phyloP scores from a whole-genome alignment of 1,140 invertebrate genomes.

The Cyrtorhinus lividipennis region DNA sequence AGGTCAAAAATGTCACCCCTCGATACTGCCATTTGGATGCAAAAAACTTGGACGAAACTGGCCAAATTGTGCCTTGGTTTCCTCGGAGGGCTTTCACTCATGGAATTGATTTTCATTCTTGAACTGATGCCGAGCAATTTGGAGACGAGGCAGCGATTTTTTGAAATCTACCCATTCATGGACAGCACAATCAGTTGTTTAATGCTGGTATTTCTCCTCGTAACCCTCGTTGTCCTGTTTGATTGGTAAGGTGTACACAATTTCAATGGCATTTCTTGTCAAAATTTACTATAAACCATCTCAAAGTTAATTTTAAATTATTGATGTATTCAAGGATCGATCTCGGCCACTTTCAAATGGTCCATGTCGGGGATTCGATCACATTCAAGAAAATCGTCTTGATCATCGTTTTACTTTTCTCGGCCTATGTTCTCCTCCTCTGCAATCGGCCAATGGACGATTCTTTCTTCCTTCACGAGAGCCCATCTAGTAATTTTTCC shows the following conservation, averaged over 20 bases:
- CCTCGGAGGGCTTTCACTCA: background rate
- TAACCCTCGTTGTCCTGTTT: background rate
- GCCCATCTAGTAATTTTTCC: background rate
- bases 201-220: background rate
- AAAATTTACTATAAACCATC: background rate
- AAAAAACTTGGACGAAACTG: background rate
- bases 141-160: background rate
- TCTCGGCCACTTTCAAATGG: background rate
- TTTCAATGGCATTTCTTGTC: background rate
- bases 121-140: background rate
- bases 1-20: background rate
- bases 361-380: background rate
- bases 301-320: background rate
- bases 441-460: constrained; percentile 2
- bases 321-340: background rate
- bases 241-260: background rate
- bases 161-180: background rate
- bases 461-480: background rate
- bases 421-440: background rate
- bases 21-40: background rate
- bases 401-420: background rate
- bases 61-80: constrained; percentile 1
- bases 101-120: background rate
- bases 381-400: constrained; percentile 1
- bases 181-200: background rate